Percentiles rank a stretch among this genome's conserved stretches.
phyloP scores from a whole-genome alignment of 2,113 vertebrate species.

The Nanorana parkeri region DNA sequence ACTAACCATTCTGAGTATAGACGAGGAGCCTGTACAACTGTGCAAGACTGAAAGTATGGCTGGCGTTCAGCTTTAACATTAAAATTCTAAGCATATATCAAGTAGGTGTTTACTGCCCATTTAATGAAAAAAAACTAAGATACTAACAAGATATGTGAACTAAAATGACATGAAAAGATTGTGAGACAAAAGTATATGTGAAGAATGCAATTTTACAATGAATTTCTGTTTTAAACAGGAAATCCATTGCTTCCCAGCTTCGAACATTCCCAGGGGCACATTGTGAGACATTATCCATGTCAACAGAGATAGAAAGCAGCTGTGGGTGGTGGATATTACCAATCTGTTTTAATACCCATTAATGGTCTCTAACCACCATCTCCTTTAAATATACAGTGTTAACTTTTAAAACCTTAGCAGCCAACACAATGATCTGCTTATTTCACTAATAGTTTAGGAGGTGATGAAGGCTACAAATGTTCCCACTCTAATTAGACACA shows the following conservation, averaged over 20 bases:
- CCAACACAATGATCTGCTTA: neutral
- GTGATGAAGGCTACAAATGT: neutral
- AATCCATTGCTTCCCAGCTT: constrained; percentile 31
- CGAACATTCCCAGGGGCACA: constrained; percentile 21
- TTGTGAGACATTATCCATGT: neutral
- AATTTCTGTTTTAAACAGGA: constrained; percentile 33
- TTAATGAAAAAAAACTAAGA: neutral
- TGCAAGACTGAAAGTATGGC: no score
- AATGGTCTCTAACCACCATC: neutral
- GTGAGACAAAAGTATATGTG: constrained; percentile 1
- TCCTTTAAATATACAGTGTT: neutral
- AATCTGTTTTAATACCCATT: neutral
- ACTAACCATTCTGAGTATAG: no score
- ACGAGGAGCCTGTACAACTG: no score
- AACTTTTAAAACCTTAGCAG: neutral
- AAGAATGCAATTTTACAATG: constrained; percentile 10
- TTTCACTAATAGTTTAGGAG: neutral
- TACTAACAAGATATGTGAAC: neutral
- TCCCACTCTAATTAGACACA: constrained; percentile 13
- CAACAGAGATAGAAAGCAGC: constrained; percentile 11
- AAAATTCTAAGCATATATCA: no score
- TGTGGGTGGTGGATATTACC: constrained; percentile 3
- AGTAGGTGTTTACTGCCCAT: neutral
- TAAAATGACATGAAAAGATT: neutral
- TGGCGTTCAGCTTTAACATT: no score